Conservation (phyloP, 37 sponge, comb jelly and placozoan genomes). For the Cliona cf. orientalis region DNA sequence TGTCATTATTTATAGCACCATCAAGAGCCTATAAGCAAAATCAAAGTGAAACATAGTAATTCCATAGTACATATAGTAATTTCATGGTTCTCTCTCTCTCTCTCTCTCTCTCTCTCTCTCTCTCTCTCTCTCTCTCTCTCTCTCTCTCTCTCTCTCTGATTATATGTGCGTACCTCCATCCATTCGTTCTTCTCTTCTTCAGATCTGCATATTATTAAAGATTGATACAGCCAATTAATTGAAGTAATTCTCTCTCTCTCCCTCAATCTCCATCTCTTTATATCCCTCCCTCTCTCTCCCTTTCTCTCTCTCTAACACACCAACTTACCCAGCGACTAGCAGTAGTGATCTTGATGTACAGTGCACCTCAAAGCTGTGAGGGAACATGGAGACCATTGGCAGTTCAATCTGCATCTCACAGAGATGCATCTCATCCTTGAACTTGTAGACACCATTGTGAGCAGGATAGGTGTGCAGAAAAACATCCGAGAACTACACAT, state of each 20-base stretch:
- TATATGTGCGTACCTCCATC: constrained; percentile 47
- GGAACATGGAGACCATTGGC: constrained; percentile 61
- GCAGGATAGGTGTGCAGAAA: constrained; percentile 68
- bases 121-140: not conserved
- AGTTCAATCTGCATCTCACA: constrained; percentile 60
- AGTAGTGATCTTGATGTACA: constrained; percentile 72
- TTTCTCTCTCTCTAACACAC: not conserved
- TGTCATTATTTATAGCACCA: constrained; percentile 23
- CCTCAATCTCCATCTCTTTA: not conserved
- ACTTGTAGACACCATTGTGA: constrained; percentile 57
- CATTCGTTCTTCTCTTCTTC: constrained; percentile 80
- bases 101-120: not conserved
- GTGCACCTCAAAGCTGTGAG: constrained; percentile 69
- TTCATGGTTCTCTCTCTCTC: not conserved
- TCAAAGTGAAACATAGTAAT: not conserved
- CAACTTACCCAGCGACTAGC: constrained; percentile 57
- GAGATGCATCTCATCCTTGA: constrained; percentile 70
- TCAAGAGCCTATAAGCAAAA: constrained; percentile 15
- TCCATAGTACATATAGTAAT: constrained; percentile 1
- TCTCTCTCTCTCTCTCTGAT: not conserved
- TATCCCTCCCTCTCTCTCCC: not conserved
- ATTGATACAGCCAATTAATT: not conserved
- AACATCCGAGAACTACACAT: constrained; percentile 74
- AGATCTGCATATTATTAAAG: constrained; percentile 30
- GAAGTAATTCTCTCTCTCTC: not conserved